These are phyloP conservation scores for Vireo altiloquus DNA, from an alignment of 2,113 vertebrate species.

Conservation along the genomic window DNA sequence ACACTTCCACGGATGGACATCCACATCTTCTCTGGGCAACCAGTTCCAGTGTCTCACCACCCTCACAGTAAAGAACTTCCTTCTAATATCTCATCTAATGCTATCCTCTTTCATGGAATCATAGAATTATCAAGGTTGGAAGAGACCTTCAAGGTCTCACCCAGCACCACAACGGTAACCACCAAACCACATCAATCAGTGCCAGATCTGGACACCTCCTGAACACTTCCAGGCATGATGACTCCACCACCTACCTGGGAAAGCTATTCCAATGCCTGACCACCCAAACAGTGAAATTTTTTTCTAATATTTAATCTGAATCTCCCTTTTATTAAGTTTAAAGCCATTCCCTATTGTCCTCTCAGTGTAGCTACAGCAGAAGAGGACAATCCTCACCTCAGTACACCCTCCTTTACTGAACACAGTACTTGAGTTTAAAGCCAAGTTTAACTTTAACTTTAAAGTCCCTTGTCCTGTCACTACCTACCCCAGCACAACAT, in stretches of 20 bases:
- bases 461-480: not conserved
- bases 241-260: not conserved
- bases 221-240: not conserved
- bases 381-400: rapidly evolving
- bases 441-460: too few species aligned
- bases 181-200: not conserved
- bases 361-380: not conserved
- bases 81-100: not conserved
- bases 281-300: too few species aligned
- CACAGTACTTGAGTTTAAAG: not conserved
- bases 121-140: not conserved
- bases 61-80: not conserved
- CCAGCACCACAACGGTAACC: not conserved
- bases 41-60: not conserved
- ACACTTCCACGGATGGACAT: too few species aligned
- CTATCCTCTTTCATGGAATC: not conserved
- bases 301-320: not conserved
- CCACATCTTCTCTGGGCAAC: not conserved
- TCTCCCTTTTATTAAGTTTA: not conserved
- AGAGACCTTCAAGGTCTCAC: not conserved
- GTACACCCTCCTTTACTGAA: not conserved
- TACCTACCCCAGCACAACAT: not conserved
- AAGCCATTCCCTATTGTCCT: not conserved
- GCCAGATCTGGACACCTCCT: not conserved
- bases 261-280: not conserved